Percentiles rank a stretch among this genome's conserved stretches.
These are phyloP conservation scores for Sinonovacula constricta DNA, from an alignment of 1,140 invertebrate genomes.

Conservation along the genomic window DNA sequence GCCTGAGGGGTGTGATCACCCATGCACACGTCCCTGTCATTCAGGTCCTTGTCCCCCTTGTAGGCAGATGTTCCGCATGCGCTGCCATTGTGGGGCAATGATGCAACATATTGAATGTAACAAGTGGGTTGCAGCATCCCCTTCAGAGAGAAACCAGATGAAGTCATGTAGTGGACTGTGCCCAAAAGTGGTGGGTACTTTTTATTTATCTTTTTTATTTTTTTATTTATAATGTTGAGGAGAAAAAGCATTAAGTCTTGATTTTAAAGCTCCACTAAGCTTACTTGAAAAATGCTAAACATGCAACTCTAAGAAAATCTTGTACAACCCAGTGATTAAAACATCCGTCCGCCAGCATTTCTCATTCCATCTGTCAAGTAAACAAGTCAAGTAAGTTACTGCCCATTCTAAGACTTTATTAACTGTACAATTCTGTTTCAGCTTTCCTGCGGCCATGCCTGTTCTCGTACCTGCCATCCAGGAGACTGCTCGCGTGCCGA, in stretches of 20 bases:
- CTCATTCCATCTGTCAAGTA: too few species aligned
- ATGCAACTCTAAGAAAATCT: too few species aligned
- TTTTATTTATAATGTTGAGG: too few species aligned
- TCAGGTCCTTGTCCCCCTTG: constrained; percentile 82
- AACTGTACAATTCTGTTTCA: constrained; percentile 63
- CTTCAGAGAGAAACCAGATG: constrained; percentile 80
- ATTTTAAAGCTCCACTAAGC: too few species aligned
- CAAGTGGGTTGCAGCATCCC: constrained; percentile 82
- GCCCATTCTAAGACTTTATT: too few species aligned
- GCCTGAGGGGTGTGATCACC: constrained; percentile 88
- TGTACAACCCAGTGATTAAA: too few species aligned
- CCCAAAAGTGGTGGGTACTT: constrained; percentile 86
- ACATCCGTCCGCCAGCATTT: too few species aligned
- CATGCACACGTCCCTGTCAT: constrained; percentile 88
- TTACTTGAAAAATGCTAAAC: too few species aligned
- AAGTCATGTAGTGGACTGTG: constrained; percentile 91
- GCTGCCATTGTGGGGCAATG: constrained; percentile 89
- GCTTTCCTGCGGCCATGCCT: constrained; percentile 85
- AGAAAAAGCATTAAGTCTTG: too few species aligned
- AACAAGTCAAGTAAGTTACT: too few species aligned
- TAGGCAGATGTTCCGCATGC: constrained; percentile 84
- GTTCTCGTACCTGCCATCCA: constrained; percentile 87
- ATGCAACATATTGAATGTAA: constrained; percentile 86
- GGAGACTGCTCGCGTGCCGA: constrained; percentile 85
- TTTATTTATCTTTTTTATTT: too few species aligned